Evolutionary conservation across 2,113 vertebrate genomes (phyloP).

Genomic region (Alouatta palliata): DNA sequence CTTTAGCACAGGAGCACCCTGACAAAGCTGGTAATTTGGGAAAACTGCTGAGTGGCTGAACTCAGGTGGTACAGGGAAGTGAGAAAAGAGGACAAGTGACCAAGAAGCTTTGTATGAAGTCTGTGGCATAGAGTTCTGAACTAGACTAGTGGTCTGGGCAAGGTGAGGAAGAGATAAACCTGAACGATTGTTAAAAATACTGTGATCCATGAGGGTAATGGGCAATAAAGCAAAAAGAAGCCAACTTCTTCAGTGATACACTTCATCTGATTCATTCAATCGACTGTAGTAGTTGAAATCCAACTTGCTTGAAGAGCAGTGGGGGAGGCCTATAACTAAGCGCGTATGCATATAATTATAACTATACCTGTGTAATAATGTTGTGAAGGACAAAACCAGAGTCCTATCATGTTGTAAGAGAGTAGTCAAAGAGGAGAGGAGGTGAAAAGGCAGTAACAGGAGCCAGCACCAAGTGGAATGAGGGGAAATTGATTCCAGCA

Average conservation of each 20-base stretch:
- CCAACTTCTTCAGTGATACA: not conserved
- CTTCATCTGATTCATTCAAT: not conserved
- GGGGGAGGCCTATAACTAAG: not conserved
- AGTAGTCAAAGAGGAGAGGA: not conserved
- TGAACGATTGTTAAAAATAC: conserved; percentile 7
- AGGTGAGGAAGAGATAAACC: not conserved
- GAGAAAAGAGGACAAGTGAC: not conserved
- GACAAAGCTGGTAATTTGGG: not conserved
- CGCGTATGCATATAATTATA: not conserved
- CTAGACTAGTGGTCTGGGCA: not conserved
- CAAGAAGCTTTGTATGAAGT: not conserved
- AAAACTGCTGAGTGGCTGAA: not conserved
- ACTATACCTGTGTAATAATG: not conserved
- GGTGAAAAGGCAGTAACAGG: not conserved
- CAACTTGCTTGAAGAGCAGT: not conserved
- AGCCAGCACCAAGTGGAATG: not conserved
- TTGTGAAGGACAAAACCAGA: not conserved
- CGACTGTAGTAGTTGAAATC: not conserved
- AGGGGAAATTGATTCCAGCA: not conserved
- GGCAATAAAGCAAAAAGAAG: not conserved
- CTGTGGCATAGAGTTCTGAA: not conserved
- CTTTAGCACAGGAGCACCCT: not conserved
- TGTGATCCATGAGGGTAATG: not conserved
- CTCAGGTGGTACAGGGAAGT: not conserved
- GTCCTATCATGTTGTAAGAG: not conserved